phyloP scores from a whole-genome alignment of 2,888 invertebrate species.

The Philonicus albiceps region DNA sequence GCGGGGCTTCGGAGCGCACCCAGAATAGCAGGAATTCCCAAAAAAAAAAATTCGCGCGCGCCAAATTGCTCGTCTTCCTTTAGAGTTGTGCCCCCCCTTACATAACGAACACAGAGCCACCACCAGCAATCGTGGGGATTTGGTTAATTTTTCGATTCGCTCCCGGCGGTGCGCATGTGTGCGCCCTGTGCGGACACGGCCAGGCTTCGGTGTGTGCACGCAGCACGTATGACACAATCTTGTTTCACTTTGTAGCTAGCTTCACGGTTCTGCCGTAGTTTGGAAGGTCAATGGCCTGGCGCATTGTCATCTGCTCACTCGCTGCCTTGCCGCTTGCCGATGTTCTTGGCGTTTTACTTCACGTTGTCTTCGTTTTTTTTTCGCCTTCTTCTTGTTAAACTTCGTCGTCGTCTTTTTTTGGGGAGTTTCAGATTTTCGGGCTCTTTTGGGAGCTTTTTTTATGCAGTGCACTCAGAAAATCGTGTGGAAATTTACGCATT shows the following conservation, averaged over 20 bases:
- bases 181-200: background rate
- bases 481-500: background rate
- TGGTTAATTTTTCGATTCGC: background rate
- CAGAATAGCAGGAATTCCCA: background rate
- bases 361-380: background rate
- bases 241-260: conserved; percentile 5
- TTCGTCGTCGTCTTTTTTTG: background rate
- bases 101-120: conserved; percentile 15
- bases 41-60: conserved; percentile 21
- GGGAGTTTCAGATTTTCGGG: background rate
- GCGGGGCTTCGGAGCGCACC: background rate
- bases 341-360: background rate
- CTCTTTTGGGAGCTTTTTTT: background rate
- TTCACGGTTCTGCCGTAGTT: conserved; percentile 45
- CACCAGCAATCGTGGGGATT: background rate
- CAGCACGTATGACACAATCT: conserved; percentile 25
- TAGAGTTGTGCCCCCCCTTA: background rate
- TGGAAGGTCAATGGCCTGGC: conserved; percentile 46
- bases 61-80: background rate
- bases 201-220: background rate
- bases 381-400: background rate
- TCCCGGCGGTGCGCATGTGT: background rate
- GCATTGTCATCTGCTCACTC: conserved; percentile 45
- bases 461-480: background rate
- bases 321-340: background rate